Percentiles rank a stretch among this genome's conserved stretches.
These are phyloP conservation scores for Takifugu rubripes DNA, from an alignment of 2,797 vertebrate species.

Conservation along the genomic window DNA sequence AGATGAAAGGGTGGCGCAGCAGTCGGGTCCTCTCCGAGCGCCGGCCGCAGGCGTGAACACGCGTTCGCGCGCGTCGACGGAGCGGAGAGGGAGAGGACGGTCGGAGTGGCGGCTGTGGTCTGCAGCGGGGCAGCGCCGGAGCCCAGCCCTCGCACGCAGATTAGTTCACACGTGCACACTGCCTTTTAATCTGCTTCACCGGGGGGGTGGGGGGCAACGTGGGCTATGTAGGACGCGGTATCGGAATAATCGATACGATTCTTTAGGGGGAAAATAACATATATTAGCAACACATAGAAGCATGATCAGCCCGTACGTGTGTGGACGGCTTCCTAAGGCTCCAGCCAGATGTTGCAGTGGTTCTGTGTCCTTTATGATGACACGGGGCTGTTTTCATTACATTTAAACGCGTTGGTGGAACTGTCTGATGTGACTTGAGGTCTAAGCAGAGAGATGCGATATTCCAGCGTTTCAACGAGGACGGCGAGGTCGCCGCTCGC, in stretches of 20 bases:
- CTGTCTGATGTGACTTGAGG: not conserved
- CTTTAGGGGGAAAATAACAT: not conserved
- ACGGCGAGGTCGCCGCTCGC: conserved; percentile 2
- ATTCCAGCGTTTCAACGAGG: conserved; percentile 4
- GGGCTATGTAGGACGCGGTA: no score
- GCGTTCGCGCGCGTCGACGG: conserved; percentile 37
- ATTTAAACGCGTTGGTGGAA: not conserved
- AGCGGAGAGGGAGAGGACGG: conserved; percentile 11
- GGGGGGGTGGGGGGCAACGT: conserved; percentile 26
- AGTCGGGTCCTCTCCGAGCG: conserved; percentile 23
- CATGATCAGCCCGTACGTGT: not conserved
- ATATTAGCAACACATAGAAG: not conserved
- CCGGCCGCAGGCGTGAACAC: conserved; percentile 28
- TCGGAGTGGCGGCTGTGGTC: conserved; percentile 21
- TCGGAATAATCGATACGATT: not conserved
- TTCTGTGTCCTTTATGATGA: conserved; percentile 22
- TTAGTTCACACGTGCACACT: conserved; percentile 77
- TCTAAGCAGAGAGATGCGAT: not conserved
- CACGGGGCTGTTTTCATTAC: conserved; percentile 15
- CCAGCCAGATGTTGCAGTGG: conserved; percentile 49
- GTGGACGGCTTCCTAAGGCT: conserved; percentile 20
- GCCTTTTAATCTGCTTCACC: conserved; percentile 73
- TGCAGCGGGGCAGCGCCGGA: conserved; percentile 21
- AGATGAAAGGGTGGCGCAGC: conserved; percentile 28
- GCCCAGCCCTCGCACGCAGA: conserved; percentile 71